Evolutionary conservation across 2,113 vertebrate genomes (phyloP).

Genomic region (Ochotona princeps): DNA sequence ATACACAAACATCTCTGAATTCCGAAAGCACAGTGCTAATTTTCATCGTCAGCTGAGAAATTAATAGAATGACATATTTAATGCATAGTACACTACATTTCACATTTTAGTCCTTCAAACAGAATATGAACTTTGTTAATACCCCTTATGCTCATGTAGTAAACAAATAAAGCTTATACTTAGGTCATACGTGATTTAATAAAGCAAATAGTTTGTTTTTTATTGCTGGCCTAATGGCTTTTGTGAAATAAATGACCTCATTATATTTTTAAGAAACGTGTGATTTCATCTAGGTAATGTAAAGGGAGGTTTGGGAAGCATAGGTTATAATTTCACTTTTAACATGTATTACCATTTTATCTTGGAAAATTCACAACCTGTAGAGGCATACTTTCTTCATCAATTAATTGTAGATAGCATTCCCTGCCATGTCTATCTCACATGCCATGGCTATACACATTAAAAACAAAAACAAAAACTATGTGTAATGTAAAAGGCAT

Average conservation of each 20-base stretch:
- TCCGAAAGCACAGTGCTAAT: constrained; percentile 54
- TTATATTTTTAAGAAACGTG: constrained; percentile 26
- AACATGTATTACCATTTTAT: neutral
- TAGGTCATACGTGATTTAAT: constrained; percentile 40
- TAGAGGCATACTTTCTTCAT: neutral
- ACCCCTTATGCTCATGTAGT: neutral
- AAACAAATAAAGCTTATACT: constrained; percentile 38
- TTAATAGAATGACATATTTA: constrained; percentile 55
- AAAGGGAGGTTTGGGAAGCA: neutral
- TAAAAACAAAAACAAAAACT: neutral
- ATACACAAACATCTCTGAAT: constrained; percentile 64
- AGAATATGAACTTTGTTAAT: constrained; percentile 44
- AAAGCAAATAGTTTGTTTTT: constrained; percentile 33
- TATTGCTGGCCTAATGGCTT: neutral
- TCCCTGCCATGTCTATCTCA: neutral
- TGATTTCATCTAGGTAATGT: neutral
- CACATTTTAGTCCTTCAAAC: constrained; percentile 53
- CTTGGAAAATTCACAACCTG: neutral
- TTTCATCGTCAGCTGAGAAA: constrained; percentile 61
- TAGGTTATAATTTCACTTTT: neutral
- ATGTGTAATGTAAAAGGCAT: neutral
- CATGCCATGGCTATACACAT: too few relatives aligned
- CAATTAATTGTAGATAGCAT: neutral
- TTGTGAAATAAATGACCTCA: neutral
- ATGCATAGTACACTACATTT: constrained; percentile 36